Percentiles rank a stretch among this genome's conserved stretches.
These are phyloP conservation scores for Clavelina lepadiformis DNA, from an alignment of 23 tunicate species.

Conservation along the genomic window DNA sequence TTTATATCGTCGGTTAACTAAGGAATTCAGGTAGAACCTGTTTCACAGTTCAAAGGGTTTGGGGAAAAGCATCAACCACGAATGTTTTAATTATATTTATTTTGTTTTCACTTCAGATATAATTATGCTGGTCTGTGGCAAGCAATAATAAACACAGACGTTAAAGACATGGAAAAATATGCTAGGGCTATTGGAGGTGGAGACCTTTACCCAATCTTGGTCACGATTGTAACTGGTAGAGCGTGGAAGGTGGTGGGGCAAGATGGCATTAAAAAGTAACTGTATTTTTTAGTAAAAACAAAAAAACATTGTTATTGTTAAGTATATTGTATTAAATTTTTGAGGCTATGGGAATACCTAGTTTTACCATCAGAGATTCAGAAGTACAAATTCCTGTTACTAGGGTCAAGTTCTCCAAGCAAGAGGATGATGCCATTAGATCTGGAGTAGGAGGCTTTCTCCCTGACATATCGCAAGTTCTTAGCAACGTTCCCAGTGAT, in stretches of 20 bases:
- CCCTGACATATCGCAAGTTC: slow-evolving; percentile 64
- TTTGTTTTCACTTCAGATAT: slow-evolving; percentile 32
- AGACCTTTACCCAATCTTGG: slow-evolving; percentile 78
- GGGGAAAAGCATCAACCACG: not conserved
- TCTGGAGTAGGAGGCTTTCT: slow-evolving; percentile 51
- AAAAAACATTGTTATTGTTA: too few species aligned
- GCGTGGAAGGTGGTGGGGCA: slow-evolving; percentile 84
- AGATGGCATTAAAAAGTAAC: slow-evolving; percentile 61
- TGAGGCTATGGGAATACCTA: too few species aligned
- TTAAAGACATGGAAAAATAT: slow-evolving; percentile 40
- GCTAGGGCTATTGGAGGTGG: slow-evolving; percentile 65
- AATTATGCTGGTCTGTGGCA: slow-evolving; percentile 92
- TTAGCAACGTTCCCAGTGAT: slow-evolving; percentile 59
- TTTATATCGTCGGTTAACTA: slow-evolving; percentile 55
- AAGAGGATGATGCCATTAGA: slow-evolving; percentile 63
- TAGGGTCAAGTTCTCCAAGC: slow-evolving; percentile 44
- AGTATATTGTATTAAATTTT: too few species aligned
- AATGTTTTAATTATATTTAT: not conserved
- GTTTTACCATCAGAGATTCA: too few species aligned
- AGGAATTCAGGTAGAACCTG: slow-evolving; percentile 62
- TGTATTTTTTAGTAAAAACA: too few species aligned
- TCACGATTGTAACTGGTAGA: slow-evolving; percentile 89
- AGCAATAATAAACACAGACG: slow-evolving; percentile 60
- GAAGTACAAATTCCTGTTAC: too few species aligned
- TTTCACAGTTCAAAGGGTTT: not conserved